Base-by-base conservation (phyloP, 2,113 vertebrate genomes). In the Rhagologus leucostigma region DNA sequence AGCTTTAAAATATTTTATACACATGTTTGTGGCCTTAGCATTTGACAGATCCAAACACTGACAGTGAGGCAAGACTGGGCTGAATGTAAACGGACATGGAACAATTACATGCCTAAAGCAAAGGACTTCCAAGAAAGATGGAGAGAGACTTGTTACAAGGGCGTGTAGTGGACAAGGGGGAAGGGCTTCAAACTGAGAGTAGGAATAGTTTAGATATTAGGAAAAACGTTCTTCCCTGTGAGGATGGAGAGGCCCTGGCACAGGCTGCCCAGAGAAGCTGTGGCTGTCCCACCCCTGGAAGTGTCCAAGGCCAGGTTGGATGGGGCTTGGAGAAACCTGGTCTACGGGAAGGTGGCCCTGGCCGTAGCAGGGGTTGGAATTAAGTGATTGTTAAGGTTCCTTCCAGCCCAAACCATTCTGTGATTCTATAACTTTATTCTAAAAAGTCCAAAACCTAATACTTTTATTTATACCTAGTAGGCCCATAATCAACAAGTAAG, bases 311-410 rank as follows among this genome's bases (percentile, higher is more conserved):
- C 22, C 56, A 33, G 35, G 15, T 0, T 63, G 27, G 22, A 70
- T 0, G 0, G 4, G 30, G 5, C 35, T 55, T 16, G 22, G 70
- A 69, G 30, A 2, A 55, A 1, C 12, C 47, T 42, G 41, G 4
- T 1, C 0, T 2, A 11, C 8, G 23, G 26, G 41, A 29, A 63
- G 3, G 2, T 55, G 15, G 33, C 30, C 26, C 41, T 76, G n/a
- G 8, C 33, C 14, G 19, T 7, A 14, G 39, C 30, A 47, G 20
- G 17, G 8, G 4, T 0, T 47, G 22, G 63, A 49, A 49, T 11
- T 3, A 56, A 19, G 9, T 42, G 10, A 56, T 16, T 41, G 62
- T 70, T 37, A 37, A 56, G 18, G 32, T 49, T 5, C 8, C 7
- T 70, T 70, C 17, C 41, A 63, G 18, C 30, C 26, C 22, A 56